Evolutionary conservation across 1,140 invertebrate species (phyloP), one percentile per base, ranked within the genome.

Genomic region (Coboldia fuscipes): DNA sequence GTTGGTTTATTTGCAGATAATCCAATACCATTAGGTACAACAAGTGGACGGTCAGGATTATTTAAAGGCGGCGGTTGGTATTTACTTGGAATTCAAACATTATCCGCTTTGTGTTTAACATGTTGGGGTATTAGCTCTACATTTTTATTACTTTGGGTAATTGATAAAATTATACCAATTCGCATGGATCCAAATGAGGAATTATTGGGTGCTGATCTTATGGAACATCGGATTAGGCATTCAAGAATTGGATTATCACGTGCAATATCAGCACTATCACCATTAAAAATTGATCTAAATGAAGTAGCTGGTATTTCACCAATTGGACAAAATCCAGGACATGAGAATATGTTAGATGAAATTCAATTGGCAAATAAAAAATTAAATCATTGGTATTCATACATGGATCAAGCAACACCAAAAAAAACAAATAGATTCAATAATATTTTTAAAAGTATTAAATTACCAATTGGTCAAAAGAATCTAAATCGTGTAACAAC

Each of bases 1-100:
- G 83, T 93, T 4, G 86, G 84, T 0, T 58, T 93, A 1, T 92
- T 94, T 50, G 82, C 82, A n/a, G 73, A 86, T 39, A 68, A 82
- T 55, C 85, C 88, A 12, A 50, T 67, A 30, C 73, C 83, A 0
- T 60, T 88, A 41, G 60, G 72, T 17, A 77, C 83, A 0, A 88
- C 82, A 0, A 67, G 62, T 29, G 81, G 82, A 17, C 60, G 75
- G 40, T 67, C 60, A 22, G 86, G 86, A 2, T 45, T 89, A 8
- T 71, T 88, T 37, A 79, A 82, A 64, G 82, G 83, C 26, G 85
- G 86, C 13, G 82, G 79, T 13, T 81, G 75, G 66, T 75, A 85
- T 43, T 60, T 90, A n/a, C 55, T 90, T 1, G 82, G 81, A 0
- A 65, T 90, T 17, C 85, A 93, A 59, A 42, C 60, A 2, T 48